phyloP scores from a whole-genome alignment of 1,140 invertebrate species.

The Caenorhabditis remanei region DNA sequence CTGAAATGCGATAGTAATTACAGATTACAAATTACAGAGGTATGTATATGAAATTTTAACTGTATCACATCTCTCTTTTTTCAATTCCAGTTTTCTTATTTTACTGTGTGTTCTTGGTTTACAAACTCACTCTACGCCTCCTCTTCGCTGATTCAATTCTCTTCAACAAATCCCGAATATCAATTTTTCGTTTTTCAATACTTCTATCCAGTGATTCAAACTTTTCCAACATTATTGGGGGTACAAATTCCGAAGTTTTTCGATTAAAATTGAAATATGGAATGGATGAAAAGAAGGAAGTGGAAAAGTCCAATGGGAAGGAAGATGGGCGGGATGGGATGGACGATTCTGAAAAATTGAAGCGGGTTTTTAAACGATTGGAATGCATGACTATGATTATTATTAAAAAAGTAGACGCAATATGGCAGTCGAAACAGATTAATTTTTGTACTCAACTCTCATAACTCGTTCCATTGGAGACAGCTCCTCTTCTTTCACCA shows the following conservation, averaged over 20 bases:
- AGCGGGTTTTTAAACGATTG: too few relatives aligned
- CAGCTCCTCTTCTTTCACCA: not conserved
- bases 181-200: constrained; percentile 7
- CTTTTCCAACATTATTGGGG: constrained; percentile 9
- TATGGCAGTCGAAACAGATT: too few relatives aligned
- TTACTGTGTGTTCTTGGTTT: not conserved
- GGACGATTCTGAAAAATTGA: not conserved
- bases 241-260: not conserved
- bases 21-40: not conserved
- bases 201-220: constrained; percentile 5
- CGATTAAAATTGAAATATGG: constrained; percentile 30
- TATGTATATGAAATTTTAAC: not conserved
- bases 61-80: not conserved
- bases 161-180: constrained; percentile 6
- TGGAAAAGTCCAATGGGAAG: not conserved
- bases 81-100: not conserved
- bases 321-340: not conserved
- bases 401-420: too few relatives aligned
- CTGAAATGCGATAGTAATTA: not conserved
- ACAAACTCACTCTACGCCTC: constrained; percentile 10
- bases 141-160: constrained; percentile 45
- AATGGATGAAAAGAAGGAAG: not conserved
- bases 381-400: too few relatives aligned
- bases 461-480: not conserved
- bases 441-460: too few relatives aligned